Conservation (phyloP, 2,113 vertebrate genomes). For the Rhabdornis inornatus region DNA sequence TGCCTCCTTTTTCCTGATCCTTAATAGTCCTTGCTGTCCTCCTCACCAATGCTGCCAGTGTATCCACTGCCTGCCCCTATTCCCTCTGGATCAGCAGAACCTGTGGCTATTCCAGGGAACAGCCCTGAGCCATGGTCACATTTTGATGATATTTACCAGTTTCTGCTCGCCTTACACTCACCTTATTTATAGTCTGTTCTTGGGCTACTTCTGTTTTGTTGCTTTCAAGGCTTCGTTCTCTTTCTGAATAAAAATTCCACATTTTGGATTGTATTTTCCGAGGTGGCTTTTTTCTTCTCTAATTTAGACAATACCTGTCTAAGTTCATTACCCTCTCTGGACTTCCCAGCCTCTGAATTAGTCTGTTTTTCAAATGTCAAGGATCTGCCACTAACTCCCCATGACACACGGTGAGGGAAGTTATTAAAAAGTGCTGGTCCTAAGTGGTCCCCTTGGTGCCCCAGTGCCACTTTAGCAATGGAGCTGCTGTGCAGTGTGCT, state of each 20-base stretch:
- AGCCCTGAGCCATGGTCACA: accelerated
- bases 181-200: not conserved
- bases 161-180: not conserved
- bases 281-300: not conserved
- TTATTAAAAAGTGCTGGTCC: not conserved
- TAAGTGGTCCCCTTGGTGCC: not conserved
- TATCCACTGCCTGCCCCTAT: not conserved
- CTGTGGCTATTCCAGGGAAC: not conserved
- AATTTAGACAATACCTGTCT: not conserved
- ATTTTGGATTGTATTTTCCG: not conserved
- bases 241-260: not conserved
- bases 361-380: not conserved
- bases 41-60: not conserved
- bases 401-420: accelerated
- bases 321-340: not conserved
- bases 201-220: not conserved
- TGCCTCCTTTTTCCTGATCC: not conserved
- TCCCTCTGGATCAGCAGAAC: not conserved
- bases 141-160: not conserved
- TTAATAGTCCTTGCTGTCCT: not conserved
- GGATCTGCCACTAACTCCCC: not conserved
- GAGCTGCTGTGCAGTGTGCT: not conserved
- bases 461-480: not conserved
- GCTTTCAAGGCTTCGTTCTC: not conserved
- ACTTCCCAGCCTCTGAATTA: not conserved